Evolutionary conservation across 2,113 vertebrate genomes (phyloP).

Genomic region (Rafetus swinhoei): DNA sequence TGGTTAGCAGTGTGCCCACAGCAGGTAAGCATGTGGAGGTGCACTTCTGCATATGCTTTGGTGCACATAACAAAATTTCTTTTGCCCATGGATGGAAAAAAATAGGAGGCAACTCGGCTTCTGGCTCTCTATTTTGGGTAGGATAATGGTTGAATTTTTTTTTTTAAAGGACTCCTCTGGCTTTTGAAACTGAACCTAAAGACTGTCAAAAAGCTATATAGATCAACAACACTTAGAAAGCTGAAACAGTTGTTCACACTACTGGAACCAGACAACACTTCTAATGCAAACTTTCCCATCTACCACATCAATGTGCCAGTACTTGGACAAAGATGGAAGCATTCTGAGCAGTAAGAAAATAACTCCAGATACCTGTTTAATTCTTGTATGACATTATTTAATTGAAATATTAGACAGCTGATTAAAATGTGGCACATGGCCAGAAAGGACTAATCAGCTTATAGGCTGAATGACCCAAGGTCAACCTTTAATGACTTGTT

Average conservation of each 20-base stretch:
- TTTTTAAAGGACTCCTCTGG: not conserved
- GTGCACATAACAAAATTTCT: too few species aligned
- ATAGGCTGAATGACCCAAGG: too few species aligned
- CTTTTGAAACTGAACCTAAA: not conserved
- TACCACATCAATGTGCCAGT: not conserved
- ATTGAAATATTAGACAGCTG: too few species aligned
- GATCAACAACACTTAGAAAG: not conserved
- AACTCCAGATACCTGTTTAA: not conserved
- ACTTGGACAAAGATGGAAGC: not conserved
- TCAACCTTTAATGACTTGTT: too few species aligned
- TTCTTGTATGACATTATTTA: too few species aligned
- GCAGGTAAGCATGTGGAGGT: too few species aligned
- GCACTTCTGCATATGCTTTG: too few species aligned
- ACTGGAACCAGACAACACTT: not conserved
- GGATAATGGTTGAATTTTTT: not conserved
- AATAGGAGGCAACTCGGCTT: not conserved
- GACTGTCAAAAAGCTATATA: not conserved
- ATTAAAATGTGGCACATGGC: too few species aligned
- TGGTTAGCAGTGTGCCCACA: too few species aligned
- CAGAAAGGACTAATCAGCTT: too few species aligned
- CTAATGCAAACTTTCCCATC: not conserved
- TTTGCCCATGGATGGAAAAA: too few species aligned
- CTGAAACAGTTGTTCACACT: not conserved
- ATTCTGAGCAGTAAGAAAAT: not conserved
- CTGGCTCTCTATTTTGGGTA: not conserved